Percentiles rank a stretch among this genome's conserved stretches.
phyloP scores from a whole-genome alignment of 2,113 vertebrate genomes.

The Helogale parvula region DNA sequence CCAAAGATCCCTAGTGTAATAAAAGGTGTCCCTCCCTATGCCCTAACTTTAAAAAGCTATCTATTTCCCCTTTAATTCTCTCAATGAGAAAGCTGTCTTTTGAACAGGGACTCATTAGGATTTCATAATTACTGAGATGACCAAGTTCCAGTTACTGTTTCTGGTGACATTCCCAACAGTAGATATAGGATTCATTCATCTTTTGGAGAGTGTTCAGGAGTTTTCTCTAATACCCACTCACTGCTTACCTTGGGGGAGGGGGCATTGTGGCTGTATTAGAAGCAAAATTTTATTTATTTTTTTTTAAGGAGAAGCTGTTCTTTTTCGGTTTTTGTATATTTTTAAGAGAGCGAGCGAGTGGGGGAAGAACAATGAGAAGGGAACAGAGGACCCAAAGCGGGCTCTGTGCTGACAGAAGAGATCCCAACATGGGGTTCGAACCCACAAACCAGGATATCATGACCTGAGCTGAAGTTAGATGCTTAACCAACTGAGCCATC shows the following conservation, averaged over 20 bases:
- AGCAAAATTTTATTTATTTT: neutral
- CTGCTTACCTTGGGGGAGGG: neutral
- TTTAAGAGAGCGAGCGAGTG: too few relatives aligned
- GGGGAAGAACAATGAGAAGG: too few relatives aligned
- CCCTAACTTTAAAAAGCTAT: neutral
- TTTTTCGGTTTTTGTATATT: too few relatives aligned
- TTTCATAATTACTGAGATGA: neutral
- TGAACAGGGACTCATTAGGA: neutral
- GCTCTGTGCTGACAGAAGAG: too few relatives aligned
- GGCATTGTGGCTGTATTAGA: neutral
- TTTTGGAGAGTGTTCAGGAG: neutral
- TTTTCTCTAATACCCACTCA: neutral
- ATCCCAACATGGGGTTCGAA: too few relatives aligned
- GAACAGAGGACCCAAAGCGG: too few relatives aligned
- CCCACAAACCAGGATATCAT: too few relatives aligned
- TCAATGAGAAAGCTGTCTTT: neutral
- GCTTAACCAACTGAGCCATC: too few relatives aligned
- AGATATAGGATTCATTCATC: neutral
- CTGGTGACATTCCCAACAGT: neutral
- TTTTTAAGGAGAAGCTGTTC: too few relatives aligned
- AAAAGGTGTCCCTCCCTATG: neutral
- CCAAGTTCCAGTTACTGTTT: neutral
- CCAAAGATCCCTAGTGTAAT: neutral
- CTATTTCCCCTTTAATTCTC: slow-evolving; percentile 11
- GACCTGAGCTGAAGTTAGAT: too few relatives aligned